Evolutionary conservation across 1,140 invertebrate species (phyloP), one percentile per base, ranked within the genome.

Genomic region (Zaprionus camerounensis): DNA sequence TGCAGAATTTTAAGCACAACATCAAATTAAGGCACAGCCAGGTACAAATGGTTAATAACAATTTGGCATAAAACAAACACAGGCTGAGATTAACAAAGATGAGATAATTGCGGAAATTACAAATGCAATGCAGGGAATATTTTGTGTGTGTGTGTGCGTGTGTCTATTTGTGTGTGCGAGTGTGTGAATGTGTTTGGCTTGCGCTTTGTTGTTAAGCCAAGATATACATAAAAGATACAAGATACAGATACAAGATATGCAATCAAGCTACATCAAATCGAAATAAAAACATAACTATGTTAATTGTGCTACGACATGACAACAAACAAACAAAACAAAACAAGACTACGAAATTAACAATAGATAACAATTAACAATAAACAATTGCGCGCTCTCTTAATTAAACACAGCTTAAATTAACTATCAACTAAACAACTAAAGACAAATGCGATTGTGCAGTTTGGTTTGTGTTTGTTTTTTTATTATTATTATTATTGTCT

Each of bases 241-340:
- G 31, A 59, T 12, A 61, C 46, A 64, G 11, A 34, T 34, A 34
- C 31, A 34, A 80, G 46, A 67, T 53, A 76, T 58, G 38, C 71
- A 38, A 28, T 61, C 38, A 66, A 51, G 49, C 61, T 56, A 76
- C 62, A 72, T 46, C n/a, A 78, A 66, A 81, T 36, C 56, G 62
- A 63, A 72, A 79, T 44, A 56, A 55, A 69, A 44, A 56, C 55
- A 75, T 46, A 44, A 57, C 34, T 59, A 34, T 46, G 67, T 76
- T 76, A 79, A 76, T 71, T 72, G 41, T 63, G 66, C 78, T 73
- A 80, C 65, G 71, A 72, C 63, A 76, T 63, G 66, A 75, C 74
- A 66, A 79, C 72, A 76, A 76, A 76, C 66, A 80, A 74, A 69
- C 75, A 61, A 77, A 62, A 44, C 41, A 44, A 69, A 64, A 72